Percentiles rank a stretch among this genome's conserved stretches.
These are phyloP conservation scores for Pelagia noctiluca DNA, from an alignment of 30 jellyfish, hydroid and myxozoan genomes.

Conservation along the genomic window DNA sequence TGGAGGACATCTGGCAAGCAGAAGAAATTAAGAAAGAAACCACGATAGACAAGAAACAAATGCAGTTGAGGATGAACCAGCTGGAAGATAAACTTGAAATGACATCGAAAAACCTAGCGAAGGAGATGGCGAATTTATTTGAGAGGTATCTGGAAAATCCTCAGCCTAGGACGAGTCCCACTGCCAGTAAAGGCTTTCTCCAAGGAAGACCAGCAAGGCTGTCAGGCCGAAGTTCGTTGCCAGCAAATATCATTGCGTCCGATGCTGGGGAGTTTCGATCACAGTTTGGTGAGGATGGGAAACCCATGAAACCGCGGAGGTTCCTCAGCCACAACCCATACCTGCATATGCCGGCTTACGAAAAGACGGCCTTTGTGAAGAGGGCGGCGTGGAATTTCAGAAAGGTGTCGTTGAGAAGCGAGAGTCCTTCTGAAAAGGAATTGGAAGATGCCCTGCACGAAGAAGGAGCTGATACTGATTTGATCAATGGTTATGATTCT, in stretches of 20 bases:
- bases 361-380: conserved; percentile 31
- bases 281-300: too few relatives aligned
- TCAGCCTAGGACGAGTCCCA: background rate
- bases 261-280: too few relatives aligned
- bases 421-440: conserved; percentile 21
- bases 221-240: conserved; percentile 23
- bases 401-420: conserved; percentile 45
- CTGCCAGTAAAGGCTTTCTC: background rate
- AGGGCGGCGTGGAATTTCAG: conserved; percentile 69
- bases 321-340: conserved; percentile 61
- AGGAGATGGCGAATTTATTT: conserved; percentile 18
- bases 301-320: conserved; percentile 1
- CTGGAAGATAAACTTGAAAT: conserved; percentile 42
- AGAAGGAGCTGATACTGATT: background rate
- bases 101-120: conserved; percentile 22
- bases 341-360: conserved; percentile 31
- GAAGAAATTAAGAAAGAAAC: conserved; percentile 58
- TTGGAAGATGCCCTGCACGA: conserved; percentile 11
- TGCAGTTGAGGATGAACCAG: conserved; percentile 6
- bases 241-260: too few relatives aligned
- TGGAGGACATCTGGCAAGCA: conserved; percentile 54
- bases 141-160: background rate
- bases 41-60: conserved; percentile 20
- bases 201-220: background rate
- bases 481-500: conserved; percentile 27